Percentiles rank a stretch among this genome's conserved stretches.
Conservation (phyloP, 2,797 vertebrate genomes). For the Muscicapa striata region DNA sequence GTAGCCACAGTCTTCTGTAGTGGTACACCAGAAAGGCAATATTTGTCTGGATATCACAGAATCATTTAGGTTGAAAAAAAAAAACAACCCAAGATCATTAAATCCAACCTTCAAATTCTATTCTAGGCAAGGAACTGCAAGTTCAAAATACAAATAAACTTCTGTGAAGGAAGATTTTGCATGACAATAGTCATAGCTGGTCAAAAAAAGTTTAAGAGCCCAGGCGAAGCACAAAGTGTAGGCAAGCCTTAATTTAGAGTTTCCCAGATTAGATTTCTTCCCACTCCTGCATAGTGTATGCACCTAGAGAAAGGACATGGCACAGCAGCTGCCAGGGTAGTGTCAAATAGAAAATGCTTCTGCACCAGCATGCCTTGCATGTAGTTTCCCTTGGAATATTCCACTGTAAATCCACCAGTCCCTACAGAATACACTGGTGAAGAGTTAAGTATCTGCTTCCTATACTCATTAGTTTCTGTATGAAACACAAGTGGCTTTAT, state of each 20-base stretch:
- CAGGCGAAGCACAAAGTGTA: not conserved
- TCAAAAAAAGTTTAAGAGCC: not conserved
- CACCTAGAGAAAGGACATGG: not conserved
- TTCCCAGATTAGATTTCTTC: constrained; percentile 31
- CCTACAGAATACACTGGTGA: not conserved
- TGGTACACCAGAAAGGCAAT: not conserved
- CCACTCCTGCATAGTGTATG: not conserved
- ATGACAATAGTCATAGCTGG: not conserved
- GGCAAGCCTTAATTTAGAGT: constrained; percentile 39
- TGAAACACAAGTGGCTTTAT: not conserved
- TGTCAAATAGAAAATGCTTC: constrained; percentile 9
- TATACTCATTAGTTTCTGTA: accelerated
- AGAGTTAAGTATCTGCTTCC: not conserved
- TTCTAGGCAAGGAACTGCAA: not conserved
- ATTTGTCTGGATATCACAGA: not conserved
- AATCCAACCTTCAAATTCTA: not conserved
- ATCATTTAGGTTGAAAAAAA: not conserved
- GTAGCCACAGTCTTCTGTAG: not conserved
- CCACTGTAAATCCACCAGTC: not conserved
- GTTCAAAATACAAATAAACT: not conserved
- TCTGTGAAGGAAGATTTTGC: not conserved
- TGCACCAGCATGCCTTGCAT: accelerated
- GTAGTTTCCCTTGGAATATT: constrained; percentile 7
- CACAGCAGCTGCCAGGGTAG: not conserved
- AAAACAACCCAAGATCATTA: not conserved